A percentile compares a stretch with the other conserved stretches of the same genome.
Conservation (phyloP, 2,888 invertebrate genomes). For the Pilophorus perplexus region DNA sequence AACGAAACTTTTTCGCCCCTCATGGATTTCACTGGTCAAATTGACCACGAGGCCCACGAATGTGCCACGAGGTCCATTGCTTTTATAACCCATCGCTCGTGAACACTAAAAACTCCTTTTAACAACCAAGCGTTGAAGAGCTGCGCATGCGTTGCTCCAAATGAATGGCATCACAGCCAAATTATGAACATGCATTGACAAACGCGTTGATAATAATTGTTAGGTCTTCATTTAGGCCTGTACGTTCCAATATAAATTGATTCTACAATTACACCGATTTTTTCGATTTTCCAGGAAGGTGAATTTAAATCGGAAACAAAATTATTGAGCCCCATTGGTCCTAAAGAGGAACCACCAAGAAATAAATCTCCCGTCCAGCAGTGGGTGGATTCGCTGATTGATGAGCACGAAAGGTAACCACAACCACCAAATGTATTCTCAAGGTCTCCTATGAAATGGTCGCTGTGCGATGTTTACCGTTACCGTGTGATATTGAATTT, state of each 20-base stretch:
- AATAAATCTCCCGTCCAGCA: conserved; percentile 68
- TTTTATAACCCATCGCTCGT: no score
- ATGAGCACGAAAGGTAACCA: conserved; percentile 21
- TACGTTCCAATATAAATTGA: neutral
- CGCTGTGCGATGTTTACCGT: neutral
- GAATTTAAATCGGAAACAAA: conserved; percentile 33
- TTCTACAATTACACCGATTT: neutral
- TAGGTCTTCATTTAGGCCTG: neutral
- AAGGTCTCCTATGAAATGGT: neutral
- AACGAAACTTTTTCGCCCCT: neutral
- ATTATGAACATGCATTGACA: no score
- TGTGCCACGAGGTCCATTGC: no score
- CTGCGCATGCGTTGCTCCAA: no score
- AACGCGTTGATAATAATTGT: neutral
- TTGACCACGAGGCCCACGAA: no score
- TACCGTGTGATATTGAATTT: neutral
- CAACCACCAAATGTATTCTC: no score
- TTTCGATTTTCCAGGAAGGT: conserved; percentile 21
- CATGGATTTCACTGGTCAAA: no score
- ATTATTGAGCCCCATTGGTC: conserved; percentile 38
- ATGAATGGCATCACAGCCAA: no score
- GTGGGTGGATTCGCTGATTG: conserved; percentile 68
- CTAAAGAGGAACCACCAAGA: conserved; percentile 47
- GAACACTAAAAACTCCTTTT: neutral
- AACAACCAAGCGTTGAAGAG: no score